phyloP scores from a whole-genome alignment of 2,113 vertebrate species.

The Paracyprichromis sp. region DNA sequence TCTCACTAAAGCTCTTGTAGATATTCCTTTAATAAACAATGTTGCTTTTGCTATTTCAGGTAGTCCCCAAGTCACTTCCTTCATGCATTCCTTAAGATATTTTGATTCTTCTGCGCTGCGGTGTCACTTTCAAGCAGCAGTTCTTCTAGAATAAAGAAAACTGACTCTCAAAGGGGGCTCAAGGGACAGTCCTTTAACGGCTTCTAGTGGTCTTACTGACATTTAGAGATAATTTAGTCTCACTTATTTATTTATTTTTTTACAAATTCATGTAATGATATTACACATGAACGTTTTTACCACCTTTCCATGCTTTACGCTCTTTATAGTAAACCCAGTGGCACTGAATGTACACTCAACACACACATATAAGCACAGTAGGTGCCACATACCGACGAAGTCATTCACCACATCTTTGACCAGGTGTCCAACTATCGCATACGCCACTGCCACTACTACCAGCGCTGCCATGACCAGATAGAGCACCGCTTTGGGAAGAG shows the following conservation, averaged over 20 bases:
- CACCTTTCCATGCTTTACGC: background rate
- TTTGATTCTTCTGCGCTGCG: background rate
- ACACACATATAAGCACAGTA: background rate
- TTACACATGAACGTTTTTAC: background rate
- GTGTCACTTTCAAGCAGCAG: background rate
- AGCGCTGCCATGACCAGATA: constrained; percentile 86
- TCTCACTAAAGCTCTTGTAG: background rate
- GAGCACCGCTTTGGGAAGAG: constrained; percentile 84
- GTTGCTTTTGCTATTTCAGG: background rate
- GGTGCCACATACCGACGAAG: constrained; percentile 77
- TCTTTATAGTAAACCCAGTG: background rate
- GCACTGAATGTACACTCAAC: background rate
- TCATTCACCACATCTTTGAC: constrained; percentile 86
- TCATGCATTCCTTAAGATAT: background rate
- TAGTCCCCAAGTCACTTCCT: background rate
- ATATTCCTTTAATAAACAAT: background rate
- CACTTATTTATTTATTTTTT: background rate
- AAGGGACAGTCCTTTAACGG: background rate
- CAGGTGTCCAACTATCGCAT: constrained; percentile 84
- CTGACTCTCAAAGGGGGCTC: background rate
- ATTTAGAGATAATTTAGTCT: background rate
- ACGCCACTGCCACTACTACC: constrained; percentile 83
- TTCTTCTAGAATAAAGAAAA: background rate
- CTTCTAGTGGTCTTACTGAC: background rate
- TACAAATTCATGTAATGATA: background rate